Evolutionary conservation across 2,888 invertebrate species (phyloP), one percentile per base, ranked within the genome.

Genomic region (Caenorhabditis sp.): DNA sequence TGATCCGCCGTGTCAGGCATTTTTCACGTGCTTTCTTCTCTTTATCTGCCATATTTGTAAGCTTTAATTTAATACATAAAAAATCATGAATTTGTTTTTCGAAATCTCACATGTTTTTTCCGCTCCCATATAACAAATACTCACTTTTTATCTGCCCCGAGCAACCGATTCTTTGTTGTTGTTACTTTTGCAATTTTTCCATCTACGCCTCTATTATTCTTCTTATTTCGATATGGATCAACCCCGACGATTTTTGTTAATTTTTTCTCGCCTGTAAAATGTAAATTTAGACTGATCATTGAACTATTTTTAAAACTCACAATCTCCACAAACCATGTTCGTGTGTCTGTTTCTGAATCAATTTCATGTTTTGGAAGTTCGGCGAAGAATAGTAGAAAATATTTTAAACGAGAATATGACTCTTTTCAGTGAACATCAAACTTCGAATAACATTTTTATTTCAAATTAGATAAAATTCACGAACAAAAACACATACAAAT

Each of bases 161-260:
- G 70, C 53, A 78, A 50, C 52, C 78, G 74, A 70, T 83, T 82
- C 52, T 79, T 78, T 8, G 74, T 73, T 1, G 80, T 76, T 43
- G 71, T 61, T 25, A 67, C 65, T 43, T 80, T 80, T 21, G 69
- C 73, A 10, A 71, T 74, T 20, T 67, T 73, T 43, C 76, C 77
- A 31, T 76, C 76, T 4, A 64, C 65, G 4, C 82, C 93, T 0
- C 94, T 94, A 88, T 95, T 96, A 82, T 95, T 91, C 1, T 95
- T 94, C 2, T 95, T 96, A 54, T 92, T 91, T 89, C 96, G 95
- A 96, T 97, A 97, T 4, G 95, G 94, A 90, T 97, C 97, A 0
- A 97, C 97, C 0, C 97, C 96, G 52, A 95, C 94, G 0, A 97
- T 93, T 88, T 93, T 81, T 14, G 76, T 75, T 43, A 83, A 66